Evolutionary conservation across 2,113 vertebrate species (phyloP), one percentile per base, ranked within the genome.

Genomic region (Ailurus styani): DNA sequence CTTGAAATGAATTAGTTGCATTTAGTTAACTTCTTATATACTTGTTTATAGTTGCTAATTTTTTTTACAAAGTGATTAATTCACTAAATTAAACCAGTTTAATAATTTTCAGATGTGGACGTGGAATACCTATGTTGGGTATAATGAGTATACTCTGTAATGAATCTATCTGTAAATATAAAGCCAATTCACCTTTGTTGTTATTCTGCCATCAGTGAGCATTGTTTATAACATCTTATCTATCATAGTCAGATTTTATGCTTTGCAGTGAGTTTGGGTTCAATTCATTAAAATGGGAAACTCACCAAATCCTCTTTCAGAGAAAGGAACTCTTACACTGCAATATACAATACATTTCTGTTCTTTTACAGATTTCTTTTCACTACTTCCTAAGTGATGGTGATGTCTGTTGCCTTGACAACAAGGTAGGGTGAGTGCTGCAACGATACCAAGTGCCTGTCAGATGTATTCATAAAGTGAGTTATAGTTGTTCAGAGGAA

Each of bases 341-440:
- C 8, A 77, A 37, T 9, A 31, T 29, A 45, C 7, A 89, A 23
- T 66, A 52, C 21, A 47, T 14, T 47, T 92, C n/a, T 97, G 66
- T 50, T 86, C 64, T 91, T 85, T 93, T 27, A 66, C 29, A 31
- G 40, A 25, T 82, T 57, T 96, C 93, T 86, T 92, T 95, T 87
- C 72, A 87, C 75, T 50, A 60, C 72, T 85, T 82, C 45, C 90
- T 66, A 75, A 90, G 90, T 72, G 87, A 94, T 77, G 52, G 79
- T 85, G 64, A 42, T 91, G 68, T 70, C 97, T 94, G 95, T 97
- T 97, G 96, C 97, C 96, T 96, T 98, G 97, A 96, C 97, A 96
- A 95, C 93, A 78, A 88, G 94, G 70, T 60, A 84, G 54, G 47
- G 21, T 93, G 88, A 97, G 21, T 8, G 1, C 87, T 93, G 92